A percentile compares a stretch with the other conserved stretches of the same genome.
Conservation (phyloP, 1,140 invertebrate species). For the Lethocerus indicus region DNA sequence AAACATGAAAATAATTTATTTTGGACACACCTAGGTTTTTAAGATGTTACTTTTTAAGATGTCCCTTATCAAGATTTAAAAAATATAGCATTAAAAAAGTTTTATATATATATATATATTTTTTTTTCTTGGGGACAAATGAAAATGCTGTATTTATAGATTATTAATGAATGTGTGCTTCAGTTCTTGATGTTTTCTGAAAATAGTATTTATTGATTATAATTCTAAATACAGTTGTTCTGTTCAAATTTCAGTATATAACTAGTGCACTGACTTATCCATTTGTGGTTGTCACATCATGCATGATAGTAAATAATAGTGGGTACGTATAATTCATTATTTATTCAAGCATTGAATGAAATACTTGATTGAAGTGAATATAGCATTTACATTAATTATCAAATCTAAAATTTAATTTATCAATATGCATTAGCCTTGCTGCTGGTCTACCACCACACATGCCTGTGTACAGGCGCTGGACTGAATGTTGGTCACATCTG, state of each 20-base stretch:
- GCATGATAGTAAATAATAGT: conserved; percentile 67
- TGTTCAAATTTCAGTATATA: conserved; percentile 45
- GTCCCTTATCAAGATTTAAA: too few relatives aligned
- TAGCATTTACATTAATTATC: neutral
- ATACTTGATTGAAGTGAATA: neutral
- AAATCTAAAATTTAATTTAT: conserved; percentile 2
- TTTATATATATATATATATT: neutral
- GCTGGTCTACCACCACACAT: conserved; percentile 63
- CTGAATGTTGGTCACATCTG: conserved; percentile 62
- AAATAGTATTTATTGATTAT: too few relatives aligned
- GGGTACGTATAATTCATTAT: conserved; percentile 28
- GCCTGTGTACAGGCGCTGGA: conserved; percentile 61
- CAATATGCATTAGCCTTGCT: conserved; percentile 32
- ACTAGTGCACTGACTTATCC: conserved; percentile 69
- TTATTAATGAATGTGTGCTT: too few relatives aligned
- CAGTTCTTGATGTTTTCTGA: too few relatives aligned
- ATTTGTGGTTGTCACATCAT: conserved; percentile 69
- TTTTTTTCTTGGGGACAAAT: neutral
- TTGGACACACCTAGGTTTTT: conserved; percentile 7
- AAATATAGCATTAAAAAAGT: too few relatives aligned
- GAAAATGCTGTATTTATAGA: neutral
- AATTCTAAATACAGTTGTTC: too few relatives aligned
- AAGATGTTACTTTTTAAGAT: too few relatives aligned
- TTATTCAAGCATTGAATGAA: neutral
- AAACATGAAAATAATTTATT: neutral